phyloP scores from a whole-genome alignment of 2,113 vertebrate species.

The Bombycilla garrulus region DNA sequence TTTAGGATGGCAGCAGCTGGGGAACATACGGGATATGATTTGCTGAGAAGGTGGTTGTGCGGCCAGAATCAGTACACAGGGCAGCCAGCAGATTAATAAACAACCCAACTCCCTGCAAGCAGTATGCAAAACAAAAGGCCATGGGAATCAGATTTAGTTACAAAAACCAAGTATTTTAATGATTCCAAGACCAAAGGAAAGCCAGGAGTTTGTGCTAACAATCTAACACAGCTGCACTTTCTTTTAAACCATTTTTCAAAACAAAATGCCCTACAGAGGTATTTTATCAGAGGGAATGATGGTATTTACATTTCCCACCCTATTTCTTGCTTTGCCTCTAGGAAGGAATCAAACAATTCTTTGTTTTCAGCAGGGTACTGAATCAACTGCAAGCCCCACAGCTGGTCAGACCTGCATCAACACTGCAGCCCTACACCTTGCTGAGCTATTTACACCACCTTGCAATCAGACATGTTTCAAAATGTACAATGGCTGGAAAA shows the following conservation, averaged over 20 bases:
- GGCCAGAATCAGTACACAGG: neutral
- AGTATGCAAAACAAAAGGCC: neutral
- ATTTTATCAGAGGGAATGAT: neutral
- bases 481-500: neutral
- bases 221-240: neutral
- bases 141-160: neutral
- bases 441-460: neutral
- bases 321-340: neutral
- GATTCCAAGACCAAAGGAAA: neutral
- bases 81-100: neutral
- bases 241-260: neutral
- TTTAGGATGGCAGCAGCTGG: constrained; percentile 44
- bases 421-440: neutral
- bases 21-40: neutral
- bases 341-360: neutral
- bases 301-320: neutral
- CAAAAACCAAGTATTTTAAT: neutral
- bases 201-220: neutral
- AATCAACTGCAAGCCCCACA: neutral
- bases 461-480: neutral
- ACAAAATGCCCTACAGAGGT: neutral
- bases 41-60: constrained; percentile 6
- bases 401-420: neutral
- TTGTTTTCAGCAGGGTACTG: neutral
- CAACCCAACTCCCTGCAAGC: neutral